A percentile compares a stretch with the other conserved stretches of the same genome.
phyloP scores from a whole-genome alignment of 2,113 vertebrate genomes.

The Hystrix brachyura region DNA sequence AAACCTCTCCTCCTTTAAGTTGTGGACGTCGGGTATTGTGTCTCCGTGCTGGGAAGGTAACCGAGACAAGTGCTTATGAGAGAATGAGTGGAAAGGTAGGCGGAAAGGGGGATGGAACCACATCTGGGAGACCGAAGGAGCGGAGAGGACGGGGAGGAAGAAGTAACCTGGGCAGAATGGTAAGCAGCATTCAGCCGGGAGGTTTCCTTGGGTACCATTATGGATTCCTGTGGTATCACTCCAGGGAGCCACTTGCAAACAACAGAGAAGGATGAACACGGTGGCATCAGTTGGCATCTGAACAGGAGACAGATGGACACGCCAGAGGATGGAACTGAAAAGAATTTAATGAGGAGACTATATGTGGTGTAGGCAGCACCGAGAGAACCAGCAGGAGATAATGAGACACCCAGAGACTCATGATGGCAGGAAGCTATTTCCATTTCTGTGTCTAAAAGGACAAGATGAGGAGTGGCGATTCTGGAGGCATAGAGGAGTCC shows the following conservation, averaged over 20 bases:
- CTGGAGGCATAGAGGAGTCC: neutral
- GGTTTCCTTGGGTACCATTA: neutral
- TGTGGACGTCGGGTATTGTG: neutral
- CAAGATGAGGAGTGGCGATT: neutral
- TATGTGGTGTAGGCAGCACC: neutral
- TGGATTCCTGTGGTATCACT: neutral
- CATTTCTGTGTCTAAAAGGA: neutral
- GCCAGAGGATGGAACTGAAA: neutral
- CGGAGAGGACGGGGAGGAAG: neutral
- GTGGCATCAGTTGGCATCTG: neutral
- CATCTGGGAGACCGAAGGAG: neutral
- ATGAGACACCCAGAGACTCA: neutral
- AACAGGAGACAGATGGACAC: neutral
- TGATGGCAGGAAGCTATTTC: neutral
- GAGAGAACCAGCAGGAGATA: neutral
- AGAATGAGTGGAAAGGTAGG: neutral
- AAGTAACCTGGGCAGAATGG: neutral
- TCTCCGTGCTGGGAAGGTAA: neutral
- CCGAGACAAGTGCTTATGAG: neutral
- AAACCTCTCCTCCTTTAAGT: neutral
- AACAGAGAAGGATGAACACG: neutral
- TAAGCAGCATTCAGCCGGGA: neutral
- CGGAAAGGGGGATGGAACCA: no score
- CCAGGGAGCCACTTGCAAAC: neutral
- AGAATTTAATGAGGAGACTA: neutral